phyloP scores from a whole-genome alignment of 2,113 vertebrate genomes.

The Colinus virginianus region DNA sequence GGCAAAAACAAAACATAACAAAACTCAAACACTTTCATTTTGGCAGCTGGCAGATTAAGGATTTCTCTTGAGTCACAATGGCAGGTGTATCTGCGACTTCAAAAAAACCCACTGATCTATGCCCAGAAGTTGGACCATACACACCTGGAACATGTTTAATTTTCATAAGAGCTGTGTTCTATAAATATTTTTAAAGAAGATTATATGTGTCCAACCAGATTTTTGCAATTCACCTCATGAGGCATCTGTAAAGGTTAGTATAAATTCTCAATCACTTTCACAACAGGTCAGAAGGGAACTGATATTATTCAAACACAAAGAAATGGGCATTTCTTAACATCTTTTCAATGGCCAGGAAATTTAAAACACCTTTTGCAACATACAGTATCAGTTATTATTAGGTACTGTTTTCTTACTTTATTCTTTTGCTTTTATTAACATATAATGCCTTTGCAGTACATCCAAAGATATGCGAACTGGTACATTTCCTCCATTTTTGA shows the following conservation, averaged over 20 bases:
- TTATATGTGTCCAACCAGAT: conserved; percentile 52
- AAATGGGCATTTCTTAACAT: conserved; percentile 50
- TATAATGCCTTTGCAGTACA: conserved; percentile 55
- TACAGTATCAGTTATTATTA: conserved; percentile 48
- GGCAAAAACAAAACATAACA: neutral
- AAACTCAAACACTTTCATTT: conserved; percentile 7
- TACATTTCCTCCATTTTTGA: conserved; percentile 59
- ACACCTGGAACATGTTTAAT: conserved; percentile 77
- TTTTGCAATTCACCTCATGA: conserved; percentile 61
- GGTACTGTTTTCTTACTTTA: conserved; percentile 71
- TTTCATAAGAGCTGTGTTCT: conserved; percentile 67
- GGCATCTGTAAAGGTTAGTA: conserved; percentile 53
- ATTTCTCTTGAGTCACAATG: conserved; percentile 32
- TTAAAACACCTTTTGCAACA: conserved; percentile 67
- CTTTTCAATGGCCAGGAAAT: conserved; percentile 70
- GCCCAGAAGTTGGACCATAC: conserved; percentile 14
- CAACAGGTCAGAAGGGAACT: conserved; percentile 60
- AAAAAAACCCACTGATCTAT: conserved; percentile 32
- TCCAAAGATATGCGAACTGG: conserved; percentile 41
- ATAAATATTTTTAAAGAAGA: conserved; percentile 68
- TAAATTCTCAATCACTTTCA: conserved; percentile 58
- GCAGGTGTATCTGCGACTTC: conserved; percentile 63
- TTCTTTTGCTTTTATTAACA: conserved; percentile 69
- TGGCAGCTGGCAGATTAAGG: conserved; percentile 21
- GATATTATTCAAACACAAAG: conserved; percentile 53